A percentile compares a stretch with the other conserved stretches of the same genome.
Evolutionary conservation across 1,140 invertebrate species (phyloP).

Genomic region (Macrobrachium nipponense): DNA sequence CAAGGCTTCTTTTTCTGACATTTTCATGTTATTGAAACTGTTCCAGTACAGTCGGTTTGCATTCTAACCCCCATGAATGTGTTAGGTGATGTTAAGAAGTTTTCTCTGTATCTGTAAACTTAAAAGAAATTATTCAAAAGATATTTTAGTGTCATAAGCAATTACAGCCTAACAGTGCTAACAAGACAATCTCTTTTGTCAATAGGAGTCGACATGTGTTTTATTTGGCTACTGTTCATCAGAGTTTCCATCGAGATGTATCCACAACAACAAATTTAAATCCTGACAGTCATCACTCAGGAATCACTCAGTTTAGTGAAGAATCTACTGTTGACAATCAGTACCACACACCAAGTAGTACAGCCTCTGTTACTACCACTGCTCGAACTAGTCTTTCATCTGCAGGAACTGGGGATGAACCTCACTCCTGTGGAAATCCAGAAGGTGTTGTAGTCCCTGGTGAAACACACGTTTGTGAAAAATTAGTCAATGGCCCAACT

Average conservation of each 20-base stretch:
- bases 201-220: conserved; percentile 49
- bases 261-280: not conserved
- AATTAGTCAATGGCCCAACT: not conserved
- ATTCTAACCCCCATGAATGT: too few relatives aligned
- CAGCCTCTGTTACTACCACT: conserved; percentile 37
- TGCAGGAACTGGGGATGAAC: conserved; percentile 17
- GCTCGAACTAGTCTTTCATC: conserved; percentile 41
- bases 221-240: conserved; percentile 47
- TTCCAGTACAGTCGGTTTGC: too few relatives aligned
- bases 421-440: not conserved
- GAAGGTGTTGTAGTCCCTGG: not conserved
- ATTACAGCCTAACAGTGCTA: too few relatives aligned
- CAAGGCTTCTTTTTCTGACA: too few relatives aligned
- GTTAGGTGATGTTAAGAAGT: too few relatives aligned
- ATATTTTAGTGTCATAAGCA: too few relatives aligned
- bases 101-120: too few relatives aligned
- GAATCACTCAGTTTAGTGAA: not conserved
- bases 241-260: conserved; percentile 30
- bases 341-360: conserved; percentile 12
- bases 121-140: too few relatives aligned
- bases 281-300: not conserved
- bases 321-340: not conserved
- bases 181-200: too few relatives aligned
- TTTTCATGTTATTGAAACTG: too few relatives aligned
- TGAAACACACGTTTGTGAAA: not conserved